These are phyloP conservation scores for Dendrolimus pini DNA, from an alignment of 2,888 invertebrate species.

Conservation along the genomic window DNA sequence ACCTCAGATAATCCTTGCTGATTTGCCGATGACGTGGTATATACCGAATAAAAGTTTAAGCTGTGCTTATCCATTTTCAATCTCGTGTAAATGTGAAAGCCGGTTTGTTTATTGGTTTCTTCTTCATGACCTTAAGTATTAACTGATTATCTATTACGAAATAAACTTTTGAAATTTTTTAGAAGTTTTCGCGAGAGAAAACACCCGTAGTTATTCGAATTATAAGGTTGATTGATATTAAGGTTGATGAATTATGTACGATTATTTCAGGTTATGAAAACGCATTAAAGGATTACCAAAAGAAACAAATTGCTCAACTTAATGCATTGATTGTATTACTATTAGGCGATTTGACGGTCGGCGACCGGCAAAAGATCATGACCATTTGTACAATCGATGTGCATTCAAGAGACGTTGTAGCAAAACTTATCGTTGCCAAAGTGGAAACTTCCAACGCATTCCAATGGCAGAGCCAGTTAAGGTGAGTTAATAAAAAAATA, in stretches of 20 bases:
- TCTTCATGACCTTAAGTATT: too few species aligned
- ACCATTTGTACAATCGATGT: slow-evolving; percentile 98
- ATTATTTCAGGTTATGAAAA: slow-evolving; percentile 83
- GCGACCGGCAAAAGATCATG: slow-evolving; percentile 96
- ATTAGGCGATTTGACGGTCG: slow-evolving; percentile 86
- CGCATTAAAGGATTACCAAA: slow-evolving; percentile 94
- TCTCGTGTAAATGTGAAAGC: too few species aligned
- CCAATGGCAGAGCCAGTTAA: slow-evolving; percentile 94
- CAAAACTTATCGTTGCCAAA: slow-evolving; percentile 88
- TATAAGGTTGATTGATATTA: too few species aligned
- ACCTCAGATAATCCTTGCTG: too few species aligned
- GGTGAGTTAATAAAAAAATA: slow-evolving; percentile 36
- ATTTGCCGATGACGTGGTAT: too few species aligned
- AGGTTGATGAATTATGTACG: neutral
- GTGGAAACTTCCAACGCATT: slow-evolving; percentile 88
- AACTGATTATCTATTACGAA: too few species aligned
- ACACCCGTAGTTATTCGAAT: too few species aligned
- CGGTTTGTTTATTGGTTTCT: too few species aligned
- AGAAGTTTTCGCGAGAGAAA: too few species aligned
- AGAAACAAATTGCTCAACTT: slow-evolving; percentile 90
- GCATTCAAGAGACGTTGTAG: slow-evolving; percentile 95
- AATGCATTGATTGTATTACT: slow-evolving; percentile 89
- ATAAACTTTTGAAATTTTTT: too few species aligned
- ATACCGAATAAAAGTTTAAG: too few species aligned
- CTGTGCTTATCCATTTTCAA: too few species aligned